Base-by-base conservation (phyloP, 1,140 invertebrate species). In the Tetramorium simillimum region DNA sequence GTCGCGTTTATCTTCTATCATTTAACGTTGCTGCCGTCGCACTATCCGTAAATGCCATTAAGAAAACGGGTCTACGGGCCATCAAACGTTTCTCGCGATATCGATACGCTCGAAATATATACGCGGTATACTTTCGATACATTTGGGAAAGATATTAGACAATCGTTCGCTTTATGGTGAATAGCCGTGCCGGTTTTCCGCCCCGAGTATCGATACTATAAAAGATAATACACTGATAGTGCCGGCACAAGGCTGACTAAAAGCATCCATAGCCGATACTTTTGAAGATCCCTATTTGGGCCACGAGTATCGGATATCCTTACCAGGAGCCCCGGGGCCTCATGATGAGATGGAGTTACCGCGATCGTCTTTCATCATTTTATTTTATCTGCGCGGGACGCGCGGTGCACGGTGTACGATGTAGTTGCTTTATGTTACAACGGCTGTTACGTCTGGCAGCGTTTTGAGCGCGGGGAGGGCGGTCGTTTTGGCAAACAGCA, bases 351-450 rank as follows among this genome's bases (percentile, higher is more conserved):
- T 80, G 21, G 18, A 18, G 40, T 58, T 82, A 58, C 78, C 28
- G 3, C 53, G 80, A 82, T 84, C 53, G 7, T 84, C 43, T 84
- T 84, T 84, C 69, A 62, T 84, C 77, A n/a, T 73, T 75, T 46
- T 73, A 46, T 84, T 73, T 60, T 73, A 58, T 46, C 67, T 37
- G 24, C n/a, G 24, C 53, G 53, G 7, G 9, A 18, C 18, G n/a
- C 24, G 21, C 16, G 18, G 28, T 10, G 18, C 10, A 18, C 6
- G 16, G 21, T 70, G 16, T 46, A 33, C 12, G 49, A n/a, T 56
- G 6, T n/a, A 12, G n/a, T 69, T 51, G 46, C 24, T 28, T 28
- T 53, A 33, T 60, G n/a, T 43, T 72, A 33, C 40, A 56, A 6
- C 18, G 21, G 58, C 51, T 65, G 76, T 69, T 56, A 24, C 14